Evolutionary conservation across 2,113 vertebrate genomes (phyloP), one percentile per base, ranked within the genome.

Genomic region (Meriones unguiculatus): DNA sequence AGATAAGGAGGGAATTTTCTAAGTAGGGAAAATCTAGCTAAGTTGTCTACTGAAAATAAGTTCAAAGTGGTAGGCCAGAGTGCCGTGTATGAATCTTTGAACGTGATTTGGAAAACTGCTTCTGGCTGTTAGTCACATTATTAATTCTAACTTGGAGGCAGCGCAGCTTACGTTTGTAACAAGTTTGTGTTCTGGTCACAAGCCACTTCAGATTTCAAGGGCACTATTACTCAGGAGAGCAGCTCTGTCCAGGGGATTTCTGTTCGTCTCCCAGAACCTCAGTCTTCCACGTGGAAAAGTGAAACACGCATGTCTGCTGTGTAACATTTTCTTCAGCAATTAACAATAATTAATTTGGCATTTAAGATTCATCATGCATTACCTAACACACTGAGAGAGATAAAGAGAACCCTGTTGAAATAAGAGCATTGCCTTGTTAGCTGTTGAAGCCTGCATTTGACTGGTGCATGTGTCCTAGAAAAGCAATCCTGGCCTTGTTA

Each of bases 401-500:
- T 89, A 97, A 67, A 76, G n/a, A 35, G 90, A 76, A 41, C 92
- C 88, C 4, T 93, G 64, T 93, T 93, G 75, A 98, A 96, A 89
- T 92, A 7, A 95, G 94, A 86, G 87, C 12, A 5, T 96, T 97
- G 84, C 88, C 90, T 12, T 24, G 32, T 77, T 93, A 1, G 77
- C 85, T 87, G 5, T n/a, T 78, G 81, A 91, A 94, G 14, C 50
- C 46, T 87, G 57, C 81, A 89, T 87, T 76, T 98, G 98, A 98
- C 93, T 98, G 97, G 84, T 97, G 97, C 82, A 85, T 97, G 76
- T 95, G 80, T 87, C 91, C 97, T 96, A 81, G 80, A 97, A 98
- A 94, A 98, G 97, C 28, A 97, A 97, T 97, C 97, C 22, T 81
- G 24, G 88, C 73, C 93, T 98, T 95, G n/a, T 91, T 96, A 93